A percentile compares a stretch with the other conserved stretches of the same genome.
Conservation (phyloP, 2,888 invertebrate genomes). For the Papilio protenor region DNA sequence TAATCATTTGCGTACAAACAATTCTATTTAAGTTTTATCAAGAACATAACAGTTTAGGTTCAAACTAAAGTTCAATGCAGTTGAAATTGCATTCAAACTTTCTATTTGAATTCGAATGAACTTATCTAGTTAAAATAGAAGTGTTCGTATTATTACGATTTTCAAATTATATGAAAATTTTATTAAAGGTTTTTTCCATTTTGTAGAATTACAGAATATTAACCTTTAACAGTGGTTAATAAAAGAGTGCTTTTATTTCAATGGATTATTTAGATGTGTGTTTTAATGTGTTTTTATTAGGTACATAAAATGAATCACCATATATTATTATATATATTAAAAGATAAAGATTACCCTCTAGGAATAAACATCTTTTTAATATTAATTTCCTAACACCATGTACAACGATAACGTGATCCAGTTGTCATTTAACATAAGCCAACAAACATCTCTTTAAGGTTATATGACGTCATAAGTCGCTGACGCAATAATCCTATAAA, state of each 20-base stretch:
- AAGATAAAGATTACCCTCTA: too few species aligned
- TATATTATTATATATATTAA: too few species aligned
- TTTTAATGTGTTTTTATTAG: background rate
- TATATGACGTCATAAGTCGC: background rate
- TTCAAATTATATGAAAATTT: background rate
- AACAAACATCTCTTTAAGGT: background rate
- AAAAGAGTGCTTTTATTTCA: too few species aligned
- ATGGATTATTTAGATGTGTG: background rate
- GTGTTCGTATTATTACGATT: background rate
- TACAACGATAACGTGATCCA: background rate
- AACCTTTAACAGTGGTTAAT: too few species aligned
- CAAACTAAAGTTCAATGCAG: background rate
- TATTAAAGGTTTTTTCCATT: background rate
- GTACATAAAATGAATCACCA: too few species aligned
- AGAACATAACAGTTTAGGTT: slow-evolving; percentile 2
- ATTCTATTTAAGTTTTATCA: slow-evolving; percentile 18
- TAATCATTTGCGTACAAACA: slow-evolving; percentile 9
- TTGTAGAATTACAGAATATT: background rate
- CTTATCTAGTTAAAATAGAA: background rate
- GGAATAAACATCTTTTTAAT: background rate
- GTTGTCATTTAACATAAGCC: background rate
- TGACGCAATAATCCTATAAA: slow-evolving; percentile 6
- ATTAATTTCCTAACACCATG: background rate
- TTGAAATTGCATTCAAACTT: slow-evolving; percentile 1
- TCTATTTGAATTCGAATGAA: background rate